Evolutionary conservation across 2,797 vertebrate species (phyloP), one percentile per base, ranked within the genome.

Genomic region (Myiotriccus ornatus): DNA sequence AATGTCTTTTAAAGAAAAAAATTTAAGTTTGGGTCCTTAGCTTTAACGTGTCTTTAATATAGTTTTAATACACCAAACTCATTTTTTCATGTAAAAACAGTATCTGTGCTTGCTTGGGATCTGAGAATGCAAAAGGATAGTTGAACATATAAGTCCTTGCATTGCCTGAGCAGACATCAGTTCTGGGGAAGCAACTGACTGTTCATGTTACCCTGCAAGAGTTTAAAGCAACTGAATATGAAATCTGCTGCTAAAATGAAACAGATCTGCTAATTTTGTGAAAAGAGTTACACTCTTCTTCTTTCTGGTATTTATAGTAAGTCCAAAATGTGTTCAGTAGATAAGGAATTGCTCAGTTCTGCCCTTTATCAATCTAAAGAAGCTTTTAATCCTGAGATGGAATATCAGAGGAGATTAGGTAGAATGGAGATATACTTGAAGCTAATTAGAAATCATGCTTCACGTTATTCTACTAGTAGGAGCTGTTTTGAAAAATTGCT

Each of bases 401-500:
- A 90, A 32, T 90, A 92, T 82, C 85, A 93, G 84, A 94, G 62
- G 37, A 64, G 80, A 86, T 84, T 73, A 93, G 71, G 83, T 76
- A 39, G 43, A 91, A 71, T 9, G 83, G 46, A 84, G 76, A 84
- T 57, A 84, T 93, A 96, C 91, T 82, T 70, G 37, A 41, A 86
- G 68, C 71, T 91, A 91, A 93, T 91, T 91, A 93, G 75, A 89
- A 96, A 94, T 87, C 60, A 62, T 75, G n/a, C 62, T 93, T 78
- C 53, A 60, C 0, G 0, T 92, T 93, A 89, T 86, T 92, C 89
- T 73, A 82, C 69, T 83, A 78, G 89, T 84, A 94, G 77, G 80
- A 94, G 93, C 77, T 96, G 88, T 81, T 95, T 83, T 77, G 37
- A 95, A 88, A 89, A 84, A 89, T 23, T 94, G 94, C 90, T 92